These are phyloP conservation scores for Trematocara marginatum DNA, from an alignment of 2,113 vertebrate species.

Conservation along the genomic window DNA sequence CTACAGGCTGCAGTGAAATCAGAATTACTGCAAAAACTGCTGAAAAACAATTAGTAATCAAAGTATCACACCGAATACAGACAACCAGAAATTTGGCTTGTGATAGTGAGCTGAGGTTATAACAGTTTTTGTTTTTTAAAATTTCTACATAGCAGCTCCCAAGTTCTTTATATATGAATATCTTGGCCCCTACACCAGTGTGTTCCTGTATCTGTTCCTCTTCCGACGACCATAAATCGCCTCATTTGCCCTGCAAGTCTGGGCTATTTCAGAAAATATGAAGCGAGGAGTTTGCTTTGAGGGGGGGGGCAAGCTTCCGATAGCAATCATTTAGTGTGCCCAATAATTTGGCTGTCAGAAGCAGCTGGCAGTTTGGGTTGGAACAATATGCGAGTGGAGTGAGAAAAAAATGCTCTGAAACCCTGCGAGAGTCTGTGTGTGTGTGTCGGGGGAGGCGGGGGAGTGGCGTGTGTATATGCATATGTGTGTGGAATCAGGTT, in stretches of 20 bases:
- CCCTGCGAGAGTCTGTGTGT: slow-evolving; percentile 10
- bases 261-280: slow-evolving; percentile 47
- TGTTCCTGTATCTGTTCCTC: slow-evolving; percentile 11
- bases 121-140: neutral
- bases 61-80: neutral
- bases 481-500: slow-evolving; percentile 70
- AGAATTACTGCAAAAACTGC: neutral
- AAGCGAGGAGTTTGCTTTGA: neutral
- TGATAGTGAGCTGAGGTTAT: neutral
- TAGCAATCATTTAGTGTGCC: slow-evolving; percentile 64
- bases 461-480: neutral
- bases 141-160: neutral
- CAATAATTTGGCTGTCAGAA: slow-evolving; percentile 76
- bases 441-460: neutral
- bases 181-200: neutral
- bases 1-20: neutral
- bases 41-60: neutral
- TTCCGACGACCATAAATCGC: slow-evolving; percentile 45
- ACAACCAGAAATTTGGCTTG: neutral
- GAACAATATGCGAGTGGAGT: slow-evolving; percentile 69
- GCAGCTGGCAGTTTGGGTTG: slow-evolving; percentile 70
- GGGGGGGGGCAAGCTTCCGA: slow-evolving; percentile 46
- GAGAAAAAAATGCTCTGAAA: slow-evolving; percentile 48
- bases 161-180: neutral
- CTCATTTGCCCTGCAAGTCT: slow-evolving; percentile 58